Evolutionary conservation across 1,140 invertebrate genomes (phyloP).

Genomic region (Drosophila repleta): DNA sequence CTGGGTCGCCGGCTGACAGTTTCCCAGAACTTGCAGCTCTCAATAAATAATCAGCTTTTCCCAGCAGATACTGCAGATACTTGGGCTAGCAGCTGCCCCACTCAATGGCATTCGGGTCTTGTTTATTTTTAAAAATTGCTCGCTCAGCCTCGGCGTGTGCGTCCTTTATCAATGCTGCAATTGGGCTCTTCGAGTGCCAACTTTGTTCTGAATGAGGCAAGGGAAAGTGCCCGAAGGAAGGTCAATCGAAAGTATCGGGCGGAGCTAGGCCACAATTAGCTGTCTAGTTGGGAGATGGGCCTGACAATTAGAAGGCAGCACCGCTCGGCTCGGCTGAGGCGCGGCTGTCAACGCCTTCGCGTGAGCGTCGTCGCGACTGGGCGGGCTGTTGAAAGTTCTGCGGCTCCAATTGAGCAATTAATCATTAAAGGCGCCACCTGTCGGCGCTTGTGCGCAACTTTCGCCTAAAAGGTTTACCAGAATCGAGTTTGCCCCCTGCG

Average conservation of each 20-base stretch:
- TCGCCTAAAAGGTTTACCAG: conserved; percentile 58
- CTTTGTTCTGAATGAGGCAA: conserved; percentile 13
- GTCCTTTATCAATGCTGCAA: not conserved
- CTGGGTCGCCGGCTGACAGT: too few species aligned
- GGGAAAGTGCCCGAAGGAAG: not conserved
- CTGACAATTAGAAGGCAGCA: conserved; percentile 32
- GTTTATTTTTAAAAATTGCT: too few species aligned
- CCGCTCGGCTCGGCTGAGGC: conserved; percentile 2
- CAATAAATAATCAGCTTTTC: too few species aligned
- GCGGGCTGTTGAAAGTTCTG: conserved; percentile 69
- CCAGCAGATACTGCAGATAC: too few species aligned
- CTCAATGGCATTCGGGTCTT: not conserved
- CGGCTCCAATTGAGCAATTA: conserved; percentile 71
- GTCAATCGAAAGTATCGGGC: conserved; percentile 11
- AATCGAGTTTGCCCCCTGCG: conserved; percentile 14
- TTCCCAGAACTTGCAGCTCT: too few species aligned
- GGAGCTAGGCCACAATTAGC: conserved; percentile 16
- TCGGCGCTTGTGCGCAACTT: conserved; percentile 33
- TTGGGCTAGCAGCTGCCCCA: too few species aligned
- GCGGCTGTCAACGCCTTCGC: conserved; percentile 16
- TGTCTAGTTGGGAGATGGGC: not conserved
- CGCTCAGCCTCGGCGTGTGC: not conserved
- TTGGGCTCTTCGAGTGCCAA: conserved; percentile 4
- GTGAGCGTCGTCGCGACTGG: too few species aligned
- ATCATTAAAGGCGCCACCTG: conserved; percentile 56